Conservation (phyloP, 92 coral and sea anemone species). For the Muricea muricata region DNA sequence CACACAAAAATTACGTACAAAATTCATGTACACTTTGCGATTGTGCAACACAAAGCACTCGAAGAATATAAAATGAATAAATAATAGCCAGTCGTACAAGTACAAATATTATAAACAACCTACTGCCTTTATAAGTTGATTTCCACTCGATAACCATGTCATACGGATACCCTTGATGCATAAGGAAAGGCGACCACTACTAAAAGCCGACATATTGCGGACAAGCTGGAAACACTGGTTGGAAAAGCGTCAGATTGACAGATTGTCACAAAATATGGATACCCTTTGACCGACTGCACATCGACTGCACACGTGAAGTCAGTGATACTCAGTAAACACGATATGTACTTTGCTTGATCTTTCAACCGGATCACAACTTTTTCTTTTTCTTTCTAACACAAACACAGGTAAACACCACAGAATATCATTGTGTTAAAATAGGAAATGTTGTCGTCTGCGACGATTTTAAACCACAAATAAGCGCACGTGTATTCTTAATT, state of each 20-base stretch:
- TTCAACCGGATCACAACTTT: background rate
- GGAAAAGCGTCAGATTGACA: background rate
- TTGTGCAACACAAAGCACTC: background rate
- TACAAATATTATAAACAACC: background rate
- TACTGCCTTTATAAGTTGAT: background rate
- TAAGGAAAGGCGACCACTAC: background rate
- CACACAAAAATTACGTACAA: background rate
- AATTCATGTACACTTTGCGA: background rate
- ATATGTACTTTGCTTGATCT: background rate
- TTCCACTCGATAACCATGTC: background rate
- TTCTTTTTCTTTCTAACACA: background rate
- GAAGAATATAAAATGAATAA: background rate
- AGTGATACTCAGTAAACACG: background rate
- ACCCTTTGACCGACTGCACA: too few relatives aligned
- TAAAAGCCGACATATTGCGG: background rate
- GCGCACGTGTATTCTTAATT: background rate
- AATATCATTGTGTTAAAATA: background rate
- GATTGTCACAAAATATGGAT: background rate
- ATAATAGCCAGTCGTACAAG: background rate
- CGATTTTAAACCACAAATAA: background rate
- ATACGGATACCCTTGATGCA: background rate
- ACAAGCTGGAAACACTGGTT: background rate
- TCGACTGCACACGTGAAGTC: too few relatives aligned
- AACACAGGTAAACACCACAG: background rate
- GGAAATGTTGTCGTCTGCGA: background rate